Conservation (phyloP, 2,888 invertebrate species). For the Drymonia ruficornis region DNA sequence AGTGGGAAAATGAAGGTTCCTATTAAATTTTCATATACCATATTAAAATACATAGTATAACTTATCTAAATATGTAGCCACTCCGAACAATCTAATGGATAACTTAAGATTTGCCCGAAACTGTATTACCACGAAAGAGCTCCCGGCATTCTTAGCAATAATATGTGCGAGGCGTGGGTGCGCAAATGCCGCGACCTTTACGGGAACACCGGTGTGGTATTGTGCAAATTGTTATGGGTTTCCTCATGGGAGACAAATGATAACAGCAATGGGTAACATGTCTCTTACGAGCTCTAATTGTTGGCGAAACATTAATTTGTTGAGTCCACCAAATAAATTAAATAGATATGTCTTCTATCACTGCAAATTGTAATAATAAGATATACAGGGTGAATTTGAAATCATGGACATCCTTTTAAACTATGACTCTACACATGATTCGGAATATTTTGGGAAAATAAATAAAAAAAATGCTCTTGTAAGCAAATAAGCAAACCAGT, state of each 20-base stretch:
- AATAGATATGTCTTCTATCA: too few relatives aligned
- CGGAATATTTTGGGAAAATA: too few relatives aligned
- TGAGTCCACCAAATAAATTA: neutral
- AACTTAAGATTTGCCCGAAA: constrained; percentile 20
- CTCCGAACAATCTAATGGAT: constrained; percentile 10
- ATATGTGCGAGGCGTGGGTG: constrained; percentile 32
- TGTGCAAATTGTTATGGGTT: constrained; percentile 48
- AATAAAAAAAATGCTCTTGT: too few relatives aligned
- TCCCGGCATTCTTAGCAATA: constrained; percentile 26
- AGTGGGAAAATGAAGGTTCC: too few relatives aligned
- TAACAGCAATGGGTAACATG: constrained; percentile 25
- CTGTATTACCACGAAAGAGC: constrained; percentile 21
- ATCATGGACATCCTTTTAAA: too few relatives aligned
- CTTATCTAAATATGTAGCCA: too few relatives aligned
- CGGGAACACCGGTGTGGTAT: constrained; percentile 27
- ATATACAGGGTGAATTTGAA: too few relatives aligned
- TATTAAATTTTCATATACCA: too few relatives aligned
- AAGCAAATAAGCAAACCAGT: too few relatives aligned
- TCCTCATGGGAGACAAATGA: constrained; percentile 40
- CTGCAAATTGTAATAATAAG: too few relatives aligned
- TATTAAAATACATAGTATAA: too few relatives aligned
- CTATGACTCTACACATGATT: too few relatives aligned
- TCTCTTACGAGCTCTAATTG: constrained; percentile 20
- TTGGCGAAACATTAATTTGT: constrained; percentile 9
- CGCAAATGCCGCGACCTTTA: constrained; percentile 37